Evolutionary conservation across 2,113 vertebrate species (phyloP).

Genomic region (Nothoprocta pentlandii): DNA sequence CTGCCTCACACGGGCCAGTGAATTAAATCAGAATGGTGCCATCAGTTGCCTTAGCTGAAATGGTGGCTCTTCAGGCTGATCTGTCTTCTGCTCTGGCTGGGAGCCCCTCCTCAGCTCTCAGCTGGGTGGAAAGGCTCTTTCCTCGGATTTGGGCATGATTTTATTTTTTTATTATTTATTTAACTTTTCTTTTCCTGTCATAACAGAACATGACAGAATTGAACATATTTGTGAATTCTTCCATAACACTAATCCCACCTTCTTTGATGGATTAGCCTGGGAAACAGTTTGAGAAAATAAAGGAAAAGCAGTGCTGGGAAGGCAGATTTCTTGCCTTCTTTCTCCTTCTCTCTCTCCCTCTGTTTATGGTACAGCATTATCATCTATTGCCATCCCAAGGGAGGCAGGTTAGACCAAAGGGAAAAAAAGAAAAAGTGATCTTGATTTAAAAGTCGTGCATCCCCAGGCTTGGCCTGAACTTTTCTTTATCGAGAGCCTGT

Average conservation of each 20-base stretch:
- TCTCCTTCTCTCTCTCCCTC: background rate
- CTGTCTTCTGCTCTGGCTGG: background rate
- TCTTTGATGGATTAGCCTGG: background rate
- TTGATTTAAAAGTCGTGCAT: slow-evolving; percentile 70
- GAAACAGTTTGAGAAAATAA: slow-evolving; percentile 27
- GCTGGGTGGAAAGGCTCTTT: background rate
- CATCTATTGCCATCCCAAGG: slow-evolving; percentile 16
- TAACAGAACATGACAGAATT: background rate
- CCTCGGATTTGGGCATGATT: background rate
- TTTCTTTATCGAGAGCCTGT: slow-evolving; percentile 66
- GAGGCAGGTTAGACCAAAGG: background rate
- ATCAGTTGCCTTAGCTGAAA: background rate
- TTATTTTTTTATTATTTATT: background rate
- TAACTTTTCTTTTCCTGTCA: background rate
- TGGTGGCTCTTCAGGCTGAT: background rate
- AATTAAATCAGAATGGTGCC: background rate
- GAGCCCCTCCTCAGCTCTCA: background rate
- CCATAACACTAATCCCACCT: background rate
- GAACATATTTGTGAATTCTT: background rate
- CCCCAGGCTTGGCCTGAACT: slow-evolving; percentile 74
- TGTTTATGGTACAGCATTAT: background rate
- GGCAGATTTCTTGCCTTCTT: slow-evolving; percentile 25
- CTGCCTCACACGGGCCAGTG: background rate
- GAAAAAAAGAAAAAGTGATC: background rate
- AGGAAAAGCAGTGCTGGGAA: background rate